Evolutionary conservation across 2,113 vertebrate species (phyloP).

Genomic region (Gymnorhina tibicen): DNA sequence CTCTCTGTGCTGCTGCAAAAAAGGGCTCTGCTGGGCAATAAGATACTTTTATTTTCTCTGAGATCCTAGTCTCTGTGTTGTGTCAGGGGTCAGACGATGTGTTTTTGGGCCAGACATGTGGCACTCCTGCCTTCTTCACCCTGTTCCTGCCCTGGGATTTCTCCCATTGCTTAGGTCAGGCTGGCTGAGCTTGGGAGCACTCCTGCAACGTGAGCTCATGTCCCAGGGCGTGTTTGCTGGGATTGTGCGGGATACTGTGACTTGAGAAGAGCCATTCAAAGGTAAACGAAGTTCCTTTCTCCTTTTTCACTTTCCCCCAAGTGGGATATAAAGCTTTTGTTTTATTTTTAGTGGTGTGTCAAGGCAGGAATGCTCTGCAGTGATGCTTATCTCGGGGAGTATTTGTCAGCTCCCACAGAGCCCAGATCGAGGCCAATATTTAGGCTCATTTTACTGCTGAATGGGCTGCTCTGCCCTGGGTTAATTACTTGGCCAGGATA

Average conservation of each 20-base stretch:
- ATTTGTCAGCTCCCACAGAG: neutral
- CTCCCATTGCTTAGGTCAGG: neutral
- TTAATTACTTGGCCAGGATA: neutral
- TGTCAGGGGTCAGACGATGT: neutral
- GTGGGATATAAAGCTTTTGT: neutral
- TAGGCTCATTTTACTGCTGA: neutral
- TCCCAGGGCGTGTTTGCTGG: neutral
- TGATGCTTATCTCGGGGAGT: neutral
- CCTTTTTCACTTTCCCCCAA: neutral
- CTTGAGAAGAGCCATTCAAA: slow-evolving; percentile 3
- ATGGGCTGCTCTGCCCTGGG: neutral
- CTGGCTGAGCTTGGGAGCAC: neutral
- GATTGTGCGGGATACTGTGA: neutral
- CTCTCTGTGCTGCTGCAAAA: neutral
- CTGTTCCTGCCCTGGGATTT: neutral
- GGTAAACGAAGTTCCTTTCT: neutral
- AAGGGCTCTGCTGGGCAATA: neutral
- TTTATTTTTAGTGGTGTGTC: neutral
- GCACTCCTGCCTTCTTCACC: neutral
- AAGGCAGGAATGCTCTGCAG: neutral
- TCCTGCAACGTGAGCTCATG: neutral
- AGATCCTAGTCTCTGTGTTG: neutral
- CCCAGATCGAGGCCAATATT: neutral
- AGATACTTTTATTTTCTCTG: neutral
- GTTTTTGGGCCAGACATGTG: neutral